These are phyloP conservation scores for Heliconius eleuchia DNA, from an alignment of 1,140 invertebrate genomes.

Conservation along the genomic window DNA sequence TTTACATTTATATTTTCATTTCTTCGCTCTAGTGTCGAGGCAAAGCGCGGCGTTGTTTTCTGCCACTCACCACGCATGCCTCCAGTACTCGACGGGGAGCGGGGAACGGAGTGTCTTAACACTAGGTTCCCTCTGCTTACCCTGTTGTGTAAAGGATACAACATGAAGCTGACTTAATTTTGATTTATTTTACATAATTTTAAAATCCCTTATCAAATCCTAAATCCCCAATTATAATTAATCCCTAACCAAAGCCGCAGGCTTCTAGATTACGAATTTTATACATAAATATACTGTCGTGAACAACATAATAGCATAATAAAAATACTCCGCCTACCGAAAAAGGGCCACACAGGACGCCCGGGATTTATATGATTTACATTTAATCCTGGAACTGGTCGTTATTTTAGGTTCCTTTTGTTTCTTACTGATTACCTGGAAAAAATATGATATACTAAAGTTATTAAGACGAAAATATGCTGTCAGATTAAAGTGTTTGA, in stretches of 20 bases:
- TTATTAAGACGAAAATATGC: not conserved
- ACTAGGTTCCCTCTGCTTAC: too few relatives aligned
- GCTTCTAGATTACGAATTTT: not conserved
- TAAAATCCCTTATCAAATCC: not conserved
- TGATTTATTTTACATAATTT: not conserved
- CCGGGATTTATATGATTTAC: conserved; percentile 43
- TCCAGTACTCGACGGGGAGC: too few relatives aligned
- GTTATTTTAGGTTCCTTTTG: not conserved
- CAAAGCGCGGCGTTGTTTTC: too few relatives aligned
- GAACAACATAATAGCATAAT: conserved; percentile 22
- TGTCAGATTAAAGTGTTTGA: not conserved
- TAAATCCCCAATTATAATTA: too few relatives aligned
- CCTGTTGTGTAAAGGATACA: too few relatives aligned
- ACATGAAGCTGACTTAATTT: too few relatives aligned
- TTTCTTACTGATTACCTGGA: conserved; percentile 35
- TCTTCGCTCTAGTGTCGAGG: too few relatives aligned
- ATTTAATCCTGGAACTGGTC: conserved; percentile 32
- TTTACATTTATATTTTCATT: too few relatives aligned
- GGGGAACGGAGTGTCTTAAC: too few relatives aligned
- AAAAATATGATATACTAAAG: conserved; percentile 27
- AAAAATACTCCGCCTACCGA: conserved; percentile 29
- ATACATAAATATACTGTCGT: not conserved
- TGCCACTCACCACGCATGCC: too few relatives aligned
- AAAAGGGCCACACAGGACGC: conserved; percentile 39
- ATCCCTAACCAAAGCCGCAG: not conserved